Conservation (phyloP, 2,797 vertebrate species). For the Neostethus bicornis region DNA sequence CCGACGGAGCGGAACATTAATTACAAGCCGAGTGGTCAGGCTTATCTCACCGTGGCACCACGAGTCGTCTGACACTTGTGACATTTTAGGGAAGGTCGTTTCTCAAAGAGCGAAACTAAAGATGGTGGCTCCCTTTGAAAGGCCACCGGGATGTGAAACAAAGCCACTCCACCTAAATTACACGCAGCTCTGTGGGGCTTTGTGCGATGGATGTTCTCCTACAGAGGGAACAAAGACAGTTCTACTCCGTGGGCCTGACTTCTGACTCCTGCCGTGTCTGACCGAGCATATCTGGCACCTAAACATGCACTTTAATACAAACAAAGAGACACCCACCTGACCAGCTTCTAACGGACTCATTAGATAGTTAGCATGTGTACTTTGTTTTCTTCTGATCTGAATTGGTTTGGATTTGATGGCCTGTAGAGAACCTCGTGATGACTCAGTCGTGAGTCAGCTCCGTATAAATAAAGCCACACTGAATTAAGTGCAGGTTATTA, state of each 20-base stretch:
- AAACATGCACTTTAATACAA: slow-evolving; percentile 28
- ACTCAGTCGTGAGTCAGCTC: background rate
- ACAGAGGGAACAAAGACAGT: slow-evolving; percentile 9
- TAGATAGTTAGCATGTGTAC: too few species aligned
- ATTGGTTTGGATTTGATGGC: background rate
- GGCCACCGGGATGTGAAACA: slow-evolving; percentile 23
- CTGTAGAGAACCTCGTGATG: background rate
- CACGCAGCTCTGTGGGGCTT: slow-evolving; percentile 21
- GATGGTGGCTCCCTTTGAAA: slow-evolving; percentile 48
- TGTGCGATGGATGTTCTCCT: slow-evolving; percentile 11
- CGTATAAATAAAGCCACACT: slow-evolving; percentile 7
- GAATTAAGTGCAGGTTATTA: slow-evolving; percentile 39
- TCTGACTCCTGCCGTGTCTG: slow-evolving; percentile 42
- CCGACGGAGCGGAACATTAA: slow-evolving; percentile 47
- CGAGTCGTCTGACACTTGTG: slow-evolving; percentile 42
- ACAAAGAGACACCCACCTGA: background rate
- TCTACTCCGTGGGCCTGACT: slow-evolving; percentile 37
- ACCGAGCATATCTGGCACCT: slow-evolving; percentile 20
- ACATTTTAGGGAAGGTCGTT: slow-evolving; percentile 65
- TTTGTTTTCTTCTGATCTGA: background rate
- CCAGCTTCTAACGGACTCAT: slow-evolving; percentile 24
- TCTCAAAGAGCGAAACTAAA: slow-evolving; percentile 57
- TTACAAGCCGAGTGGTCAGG: slow-evolving; percentile 55
- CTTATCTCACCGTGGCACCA: slow-evolving; percentile 61
- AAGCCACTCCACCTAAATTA: slow-evolving; percentile 48